phyloP scores from a whole-genome alignment of 2,888 invertebrate species.

The Blomia tropicalis region DNA sequence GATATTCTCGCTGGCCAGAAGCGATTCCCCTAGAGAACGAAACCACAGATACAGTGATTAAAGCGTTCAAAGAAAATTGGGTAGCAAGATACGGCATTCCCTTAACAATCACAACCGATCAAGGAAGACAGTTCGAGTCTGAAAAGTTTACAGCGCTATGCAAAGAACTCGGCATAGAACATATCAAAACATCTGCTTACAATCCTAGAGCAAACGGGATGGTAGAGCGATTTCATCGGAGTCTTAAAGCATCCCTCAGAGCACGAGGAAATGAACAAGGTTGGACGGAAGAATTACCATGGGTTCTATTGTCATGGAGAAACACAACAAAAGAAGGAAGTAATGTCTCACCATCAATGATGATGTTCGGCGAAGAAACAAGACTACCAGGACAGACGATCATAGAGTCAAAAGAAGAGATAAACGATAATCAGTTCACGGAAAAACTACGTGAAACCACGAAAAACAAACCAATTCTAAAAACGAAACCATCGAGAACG shows the following conservation, averaged over 20 bases:
- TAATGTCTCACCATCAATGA: no score
- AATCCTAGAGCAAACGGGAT: constrained; percentile 35
- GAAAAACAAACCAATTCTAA: no score
- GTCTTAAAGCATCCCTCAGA: constrained; percentile 35
- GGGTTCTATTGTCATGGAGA: no score
- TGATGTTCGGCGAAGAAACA: no score
- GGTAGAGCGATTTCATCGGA: constrained; percentile 36
- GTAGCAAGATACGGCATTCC: constrained; percentile 23
- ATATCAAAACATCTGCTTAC: constrained; percentile 30
- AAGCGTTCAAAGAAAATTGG: constrained; percentile 28
- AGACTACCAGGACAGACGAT: no score
- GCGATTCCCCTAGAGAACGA: constrained; percentile 29
- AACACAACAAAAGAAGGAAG: no score
- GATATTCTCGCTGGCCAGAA: constrained; percentile 28
- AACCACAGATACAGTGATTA: constrained; percentile 24
- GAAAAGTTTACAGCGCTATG: constrained; percentile 29
- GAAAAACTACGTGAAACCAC: no score
- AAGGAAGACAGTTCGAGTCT: constrained; percentile 28
- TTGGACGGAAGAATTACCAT: no score
- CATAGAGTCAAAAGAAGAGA: no score
- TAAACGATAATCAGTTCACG: no score
- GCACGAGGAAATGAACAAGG: no score
- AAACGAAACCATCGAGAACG: no score
- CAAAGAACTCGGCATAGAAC: constrained; percentile 30
- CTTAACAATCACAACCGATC: constrained; percentile 30